phyloP scores from a whole-genome alignment of 2,888 invertebrate species.

The Apotomis betuletana region DNA sequence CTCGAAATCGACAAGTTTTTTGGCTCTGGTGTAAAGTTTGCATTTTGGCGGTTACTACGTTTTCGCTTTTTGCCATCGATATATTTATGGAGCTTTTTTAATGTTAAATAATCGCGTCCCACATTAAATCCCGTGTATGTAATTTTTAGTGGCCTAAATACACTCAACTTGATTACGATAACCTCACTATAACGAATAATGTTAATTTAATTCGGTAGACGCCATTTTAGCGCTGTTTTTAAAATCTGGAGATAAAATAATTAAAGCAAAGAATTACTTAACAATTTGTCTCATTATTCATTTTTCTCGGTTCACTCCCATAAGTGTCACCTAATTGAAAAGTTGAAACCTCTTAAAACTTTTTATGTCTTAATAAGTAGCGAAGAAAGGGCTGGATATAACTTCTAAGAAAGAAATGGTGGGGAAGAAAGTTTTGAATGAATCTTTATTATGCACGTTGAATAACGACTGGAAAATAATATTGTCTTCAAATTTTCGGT shows the following conservation, averaged over 20 bases:
- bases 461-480: conserved; percentile 35
- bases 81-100: too few relatives aligned
- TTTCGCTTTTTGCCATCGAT: too few relatives aligned
- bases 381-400: conserved; percentile 37
- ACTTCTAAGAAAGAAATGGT: conserved; percentile 30
- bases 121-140: too few relatives aligned
- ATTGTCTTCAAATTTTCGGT: conserved; percentile 14
- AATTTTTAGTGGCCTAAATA: too few relatives aligned
- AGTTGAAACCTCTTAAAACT: conserved; percentile 37
- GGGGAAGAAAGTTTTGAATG: conserved; percentile 30
- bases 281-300: conserved; percentile 30
- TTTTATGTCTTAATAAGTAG: conserved; percentile 38
- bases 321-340: conserved; percentile 40
- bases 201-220: not conserved
- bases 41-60: too few relatives aligned
- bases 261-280: conserved; percentile 27
- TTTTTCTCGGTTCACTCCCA: conserved; percentile 29
- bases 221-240: not conserved
- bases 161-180: too few relatives aligned
- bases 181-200: not conserved
- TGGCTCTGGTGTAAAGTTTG: too few relatives aligned
- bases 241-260: conserved; percentile 8
- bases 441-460: conserved; percentile 34
- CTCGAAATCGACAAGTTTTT: too few relatives aligned
- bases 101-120: too few relatives aligned